phyloP scores from a whole-genome alignment of 2,113 vertebrate species.

The Epinephelus fuscoguttatus region DNA sequence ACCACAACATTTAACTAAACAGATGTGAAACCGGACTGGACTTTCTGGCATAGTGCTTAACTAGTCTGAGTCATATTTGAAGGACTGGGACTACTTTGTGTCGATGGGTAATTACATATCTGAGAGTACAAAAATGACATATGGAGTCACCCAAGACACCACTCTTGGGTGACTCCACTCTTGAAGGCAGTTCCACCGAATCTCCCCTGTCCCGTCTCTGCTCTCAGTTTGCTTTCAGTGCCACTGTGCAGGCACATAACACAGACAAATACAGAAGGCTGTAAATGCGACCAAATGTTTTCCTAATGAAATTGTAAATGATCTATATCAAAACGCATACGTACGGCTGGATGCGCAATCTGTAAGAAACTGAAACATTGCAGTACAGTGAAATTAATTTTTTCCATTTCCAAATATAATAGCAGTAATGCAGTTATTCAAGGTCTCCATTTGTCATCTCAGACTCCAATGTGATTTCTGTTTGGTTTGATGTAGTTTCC shows the following conservation, averaged over 20 bases:
- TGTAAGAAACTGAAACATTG: slow-evolving; percentile 61
- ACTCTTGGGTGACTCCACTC: too few relatives aligned
- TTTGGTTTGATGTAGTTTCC: slow-evolving; percentile 71
- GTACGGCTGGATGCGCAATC: slow-evolving; percentile 37
- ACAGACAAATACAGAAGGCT: slow-evolving; percentile 37
- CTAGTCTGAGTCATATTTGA: neutral
- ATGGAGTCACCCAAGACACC: neutral
- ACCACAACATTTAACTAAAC: neutral
- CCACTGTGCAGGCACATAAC: slow-evolving; percentile 22
- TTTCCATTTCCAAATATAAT: slow-evolving; percentile 71
- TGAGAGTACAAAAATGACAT: too few relatives aligned
- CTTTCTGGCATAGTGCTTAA: neutral
- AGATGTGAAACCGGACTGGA: neutral
- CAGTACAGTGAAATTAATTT: slow-evolving; percentile 65
- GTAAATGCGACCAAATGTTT: slow-evolving; percentile 51
- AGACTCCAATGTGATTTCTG: slow-evolving; percentile 74
- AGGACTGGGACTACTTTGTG: too few relatives aligned
- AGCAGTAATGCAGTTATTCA: slow-evolving; percentile 71
- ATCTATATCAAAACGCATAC: slow-evolving; percentile 62
- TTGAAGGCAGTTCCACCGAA: neutral
- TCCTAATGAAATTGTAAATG: slow-evolving; percentile 61
- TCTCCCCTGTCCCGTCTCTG: neutral
- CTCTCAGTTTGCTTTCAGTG: slow-evolving; percentile 1
- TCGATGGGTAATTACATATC: neutral
- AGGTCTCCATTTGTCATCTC: slow-evolving; percentile 76